Percentiles rank a stretch among this genome's conserved stretches.
Conservation (phyloP, 2,888 invertebrate species). For the Trachelus tabidus region DNA sequence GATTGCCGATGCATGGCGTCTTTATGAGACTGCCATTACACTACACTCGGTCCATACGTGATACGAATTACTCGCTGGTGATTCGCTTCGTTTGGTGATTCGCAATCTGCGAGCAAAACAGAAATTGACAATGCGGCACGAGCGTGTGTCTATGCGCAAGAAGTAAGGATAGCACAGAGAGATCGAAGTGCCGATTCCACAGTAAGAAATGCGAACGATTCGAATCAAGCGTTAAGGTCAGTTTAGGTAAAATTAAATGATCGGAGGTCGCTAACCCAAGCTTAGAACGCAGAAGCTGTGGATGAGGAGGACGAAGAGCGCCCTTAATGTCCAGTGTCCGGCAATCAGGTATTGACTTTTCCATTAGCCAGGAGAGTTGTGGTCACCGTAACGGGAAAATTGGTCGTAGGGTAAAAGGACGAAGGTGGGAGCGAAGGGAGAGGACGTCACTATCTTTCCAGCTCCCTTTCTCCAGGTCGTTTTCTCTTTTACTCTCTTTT, state of each 20-base stretch:
- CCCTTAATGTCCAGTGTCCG: constrained; percentile 40
- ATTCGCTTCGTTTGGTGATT: neutral
- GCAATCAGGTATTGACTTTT: constrained; percentile 63
- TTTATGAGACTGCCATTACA: constrained; percentile 47
- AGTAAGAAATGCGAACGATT: neutral
- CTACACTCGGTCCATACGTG: constrained; percentile 9
- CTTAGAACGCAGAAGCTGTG: constrained; percentile 1
- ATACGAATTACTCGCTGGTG: neutral
- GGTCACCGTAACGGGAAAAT: constrained; percentile 59
- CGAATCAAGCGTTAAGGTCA: neutral
- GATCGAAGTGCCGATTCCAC: neutral
- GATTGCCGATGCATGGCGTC: constrained; percentile 62
- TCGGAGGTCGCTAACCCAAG: neutral
- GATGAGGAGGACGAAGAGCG: constrained; percentile 28
- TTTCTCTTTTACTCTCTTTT: neutral
- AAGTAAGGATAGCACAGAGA: neutral
- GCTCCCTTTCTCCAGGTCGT: neutral
- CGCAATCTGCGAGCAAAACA: neutral
- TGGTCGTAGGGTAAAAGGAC: constrained; percentile 48
- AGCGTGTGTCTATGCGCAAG: neutral
- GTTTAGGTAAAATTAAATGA: neutral
- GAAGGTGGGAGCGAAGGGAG: constrained; percentile 23
- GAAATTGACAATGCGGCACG: neutral
- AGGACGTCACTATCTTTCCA: neutral
- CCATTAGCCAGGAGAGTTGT: constrained; percentile 61